Evolutionary conservation across 2,797 vertebrate species (phyloP).

Genomic region (Carcharodon carcharias): DNA sequence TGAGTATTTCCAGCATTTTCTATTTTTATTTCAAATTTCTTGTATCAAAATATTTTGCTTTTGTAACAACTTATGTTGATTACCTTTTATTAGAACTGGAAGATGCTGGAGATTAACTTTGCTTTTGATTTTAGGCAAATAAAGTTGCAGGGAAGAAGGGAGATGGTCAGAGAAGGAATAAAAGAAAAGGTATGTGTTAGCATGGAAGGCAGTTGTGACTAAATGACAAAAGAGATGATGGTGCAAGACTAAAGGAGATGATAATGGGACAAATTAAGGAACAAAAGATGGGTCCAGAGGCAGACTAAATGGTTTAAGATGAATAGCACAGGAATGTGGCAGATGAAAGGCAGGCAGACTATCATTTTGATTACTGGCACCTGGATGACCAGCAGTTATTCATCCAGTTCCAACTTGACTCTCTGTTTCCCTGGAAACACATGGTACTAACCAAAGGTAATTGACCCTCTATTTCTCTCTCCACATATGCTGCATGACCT

Average conservation of each 20-base stretch:
- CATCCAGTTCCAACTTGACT: not conserved
- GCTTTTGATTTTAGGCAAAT: not conserved
- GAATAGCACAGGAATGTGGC: not conserved
- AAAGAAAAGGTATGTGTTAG: not conserved
- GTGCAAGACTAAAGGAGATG: not conserved
- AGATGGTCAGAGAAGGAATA: not conserved
- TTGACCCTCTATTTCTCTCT: no score
- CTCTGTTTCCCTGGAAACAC: not conserved
- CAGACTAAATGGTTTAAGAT: not conserved
- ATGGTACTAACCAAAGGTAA: not conserved
- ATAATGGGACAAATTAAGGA: not conserved
- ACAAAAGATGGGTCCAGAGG: not conserved
- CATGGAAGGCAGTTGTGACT: not conserved
- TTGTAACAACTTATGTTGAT: not conserved
- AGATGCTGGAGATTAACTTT: not conserved
- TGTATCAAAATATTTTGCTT: not conserved
- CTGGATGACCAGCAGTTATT: not conserved
- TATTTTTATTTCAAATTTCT: no score
- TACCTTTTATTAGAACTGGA: not conserved
- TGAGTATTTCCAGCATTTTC: no score
- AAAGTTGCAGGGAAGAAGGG: not conserved
- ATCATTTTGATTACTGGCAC: not conserved
- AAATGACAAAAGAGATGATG: not conserved
- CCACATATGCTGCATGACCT: no score
- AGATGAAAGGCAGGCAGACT: not conserved